Evolutionary conservation across 1,140 invertebrate genomes (phyloP), one percentile per base, ranked within the genome.

Genomic region (Zaprionus davidi): DNA sequence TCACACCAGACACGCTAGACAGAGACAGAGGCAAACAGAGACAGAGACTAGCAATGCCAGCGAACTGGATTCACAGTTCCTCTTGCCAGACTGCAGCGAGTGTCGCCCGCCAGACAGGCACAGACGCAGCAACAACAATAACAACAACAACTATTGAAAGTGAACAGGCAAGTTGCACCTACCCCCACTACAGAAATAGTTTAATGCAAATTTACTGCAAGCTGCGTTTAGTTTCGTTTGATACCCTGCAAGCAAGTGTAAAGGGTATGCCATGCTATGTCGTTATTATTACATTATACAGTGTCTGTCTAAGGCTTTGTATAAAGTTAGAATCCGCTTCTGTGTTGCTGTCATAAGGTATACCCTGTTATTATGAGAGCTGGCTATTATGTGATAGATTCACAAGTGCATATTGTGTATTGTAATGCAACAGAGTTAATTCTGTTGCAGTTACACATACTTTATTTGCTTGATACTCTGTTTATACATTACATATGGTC

Each of bases 131-230:
- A 46, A 36, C 36, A 63, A 34, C 6, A 31, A 6, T 5, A 28
- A 31, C 53, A 82, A 81, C 69, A 81, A 75, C 66, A 79, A 87
- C 79, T 64, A 31, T 83, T 79, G 59, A 87, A 83, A 86, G 71
- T 86, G 60, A 51, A 69, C 66, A 69, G 69, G 71, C 55, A 31
- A 55, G 56, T 69, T 74, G 49, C 51, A 67, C 4, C 11, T 7
- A 6, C 15, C 2, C 6, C 7, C 1, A 22, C 22, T 1, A 6
- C 6, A 17, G n/a, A 46, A 46, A 46, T 46, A 46, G 41, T 46
- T 46, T 46, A 46, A 46, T 46, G 41, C 41, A 46, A 46, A 46
- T 46, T 46, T 46, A 17, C n/a, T 46, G n/a, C 41, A 17, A 44
- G 5, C 1, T 2, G 41, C n/a, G 15, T 1, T 46, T n/a, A 46